Conservation (phyloP, 2,797 vertebrate species). For the Thamnophis elegans region DNA sequence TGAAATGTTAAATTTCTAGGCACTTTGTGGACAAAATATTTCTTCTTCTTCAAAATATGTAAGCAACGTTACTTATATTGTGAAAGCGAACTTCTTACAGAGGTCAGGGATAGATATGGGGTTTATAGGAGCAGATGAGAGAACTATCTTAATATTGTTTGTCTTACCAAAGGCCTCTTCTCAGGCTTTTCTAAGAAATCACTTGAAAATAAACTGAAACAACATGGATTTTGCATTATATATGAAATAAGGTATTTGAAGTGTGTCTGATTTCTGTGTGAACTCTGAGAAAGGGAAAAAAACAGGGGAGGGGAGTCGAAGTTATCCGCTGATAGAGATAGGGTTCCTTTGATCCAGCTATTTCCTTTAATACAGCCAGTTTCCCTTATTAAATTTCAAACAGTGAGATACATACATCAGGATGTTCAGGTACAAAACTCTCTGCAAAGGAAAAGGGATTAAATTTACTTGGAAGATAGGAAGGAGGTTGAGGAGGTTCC, state of each 20-base stretch:
- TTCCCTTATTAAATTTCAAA: too few species aligned
- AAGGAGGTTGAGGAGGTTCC: not conserved
- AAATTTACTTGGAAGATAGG: not conserved
- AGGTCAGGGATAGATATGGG: not conserved
- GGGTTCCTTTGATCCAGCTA: too few species aligned
- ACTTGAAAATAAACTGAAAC: not conserved
- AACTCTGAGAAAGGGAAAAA: not conserved
- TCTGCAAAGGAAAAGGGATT: not conserved
- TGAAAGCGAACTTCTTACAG: not conserved
- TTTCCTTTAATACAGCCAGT: too few species aligned
- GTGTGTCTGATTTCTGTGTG: conserved; percentile 1
- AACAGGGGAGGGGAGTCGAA: rapidly evolving
- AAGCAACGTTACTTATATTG: not conserved
- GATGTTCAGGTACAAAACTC: not conserved
- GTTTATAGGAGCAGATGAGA: not conserved
- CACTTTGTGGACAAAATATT: not conserved
- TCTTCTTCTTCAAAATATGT: not conserved
- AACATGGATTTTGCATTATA: not conserved
- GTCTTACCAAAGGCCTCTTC: conserved; percentile 6
- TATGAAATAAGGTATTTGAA: not conserved
- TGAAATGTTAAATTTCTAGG: not conserved
- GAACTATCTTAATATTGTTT: not conserved
- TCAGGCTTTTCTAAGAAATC: not conserved
- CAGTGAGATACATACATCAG: not conserved
- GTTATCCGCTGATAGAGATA: too few species aligned